These are phyloP conservation scores for Notothenia coriiceps DNA, from an alignment of 2,113 vertebrate genomes.

Conservation along the genomic window DNA sequence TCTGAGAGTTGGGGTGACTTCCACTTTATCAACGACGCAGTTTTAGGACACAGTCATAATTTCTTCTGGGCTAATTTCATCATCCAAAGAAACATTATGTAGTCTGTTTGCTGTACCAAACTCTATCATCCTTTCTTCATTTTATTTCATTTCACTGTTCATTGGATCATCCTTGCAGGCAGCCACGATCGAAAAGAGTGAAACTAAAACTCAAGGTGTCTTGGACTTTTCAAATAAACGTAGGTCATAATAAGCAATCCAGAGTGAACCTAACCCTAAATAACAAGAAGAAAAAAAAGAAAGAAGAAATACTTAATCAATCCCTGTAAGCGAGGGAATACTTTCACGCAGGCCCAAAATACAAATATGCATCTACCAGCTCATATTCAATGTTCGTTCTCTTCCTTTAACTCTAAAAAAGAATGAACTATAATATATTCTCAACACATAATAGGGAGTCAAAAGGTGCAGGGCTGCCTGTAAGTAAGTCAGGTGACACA, in stretches of 20 bases:
- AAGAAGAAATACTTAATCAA: not conserved
- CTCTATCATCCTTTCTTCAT: constrained; percentile 40
- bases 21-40: constrained; percentile 50
- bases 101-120: constrained; percentile 29
- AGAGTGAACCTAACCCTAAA: not conserved
- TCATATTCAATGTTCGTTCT: no score
- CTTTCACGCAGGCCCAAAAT: not conserved
- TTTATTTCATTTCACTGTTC: constrained; percentile 58
- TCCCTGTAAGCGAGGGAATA: not conserved
- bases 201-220: constrained; percentile 9
- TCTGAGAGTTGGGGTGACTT: constrained; percentile 74
- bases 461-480: no score
- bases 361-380: not conserved
- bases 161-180: constrained; percentile 35
- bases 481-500: no score
- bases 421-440: no score
- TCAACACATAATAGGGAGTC: no score
- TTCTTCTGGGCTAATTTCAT: constrained; percentile 69
- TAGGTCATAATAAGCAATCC: not conserved
- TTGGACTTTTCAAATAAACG: not conserved
- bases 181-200: not conserved
- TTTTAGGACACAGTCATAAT: constrained; percentile 72
- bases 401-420: no score
- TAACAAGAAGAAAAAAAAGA: not conserved
- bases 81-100: constrained; percentile 69